These are phyloP conservation scores for Ammodytes marinus DNA, from an alignment of 2,113 vertebrate genomes.

Conservation along the genomic window DNA sequence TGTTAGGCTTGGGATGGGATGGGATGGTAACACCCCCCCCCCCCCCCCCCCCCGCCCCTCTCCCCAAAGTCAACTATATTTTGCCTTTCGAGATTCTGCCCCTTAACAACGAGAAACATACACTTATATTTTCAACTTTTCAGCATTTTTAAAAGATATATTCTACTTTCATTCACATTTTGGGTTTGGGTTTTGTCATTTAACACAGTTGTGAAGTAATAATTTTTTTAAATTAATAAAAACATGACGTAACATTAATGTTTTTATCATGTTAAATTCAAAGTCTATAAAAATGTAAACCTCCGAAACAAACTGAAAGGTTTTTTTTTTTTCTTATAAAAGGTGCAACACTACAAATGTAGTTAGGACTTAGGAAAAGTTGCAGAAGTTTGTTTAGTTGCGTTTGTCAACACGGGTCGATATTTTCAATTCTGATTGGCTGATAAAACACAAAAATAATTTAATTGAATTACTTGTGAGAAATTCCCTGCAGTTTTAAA, in stretches of 20 bases:
- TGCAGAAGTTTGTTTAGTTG: background rate
- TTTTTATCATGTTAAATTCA: conserved; percentile 13
- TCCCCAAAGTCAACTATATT: conserved; percentile 28
- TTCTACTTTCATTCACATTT: background rate
- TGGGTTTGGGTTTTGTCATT: background rate
- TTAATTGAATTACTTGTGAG: background rate
- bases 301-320: conserved; percentile 2
- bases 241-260: background rate
- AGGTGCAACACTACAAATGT: conserved; percentile 23
- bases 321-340: conserved; percentile 24
- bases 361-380: background rate
- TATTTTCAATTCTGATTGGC: conserved; percentile 21
- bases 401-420: background rate
- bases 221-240: conserved; percentile 25
- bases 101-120: background rate
- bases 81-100: conserved; percentile 28
- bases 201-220: conserved; percentile 24
- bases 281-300: background rate
- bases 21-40: background rate
- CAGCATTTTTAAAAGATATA: background rate
- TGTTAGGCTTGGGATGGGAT: conserved; percentile 45
- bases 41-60: too few species aligned
- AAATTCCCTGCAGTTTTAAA: conserved; percentile 23
- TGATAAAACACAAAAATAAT: conserved; percentile 3
- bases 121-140: conserved; percentile 12